Percentiles rank a stretch among this genome's conserved stretches.
Evolutionary conservation across 2,888 invertebrate species (phyloP).

Genomic region (Danaus chrysippus): DNA sequence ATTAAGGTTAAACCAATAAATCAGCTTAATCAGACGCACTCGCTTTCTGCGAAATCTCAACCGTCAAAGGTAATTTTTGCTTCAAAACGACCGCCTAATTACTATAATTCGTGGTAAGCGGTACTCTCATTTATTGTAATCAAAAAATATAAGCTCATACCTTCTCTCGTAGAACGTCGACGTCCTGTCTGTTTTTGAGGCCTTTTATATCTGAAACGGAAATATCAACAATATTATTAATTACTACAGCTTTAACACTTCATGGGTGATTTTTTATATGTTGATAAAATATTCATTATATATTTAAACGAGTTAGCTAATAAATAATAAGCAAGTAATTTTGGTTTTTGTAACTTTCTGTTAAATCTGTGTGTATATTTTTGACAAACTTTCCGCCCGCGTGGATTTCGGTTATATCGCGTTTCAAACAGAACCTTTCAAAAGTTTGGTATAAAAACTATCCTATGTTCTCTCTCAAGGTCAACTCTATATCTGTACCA

Average conservation of each 20-base stretch:
- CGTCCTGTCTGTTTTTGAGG: conserved; percentile 88
- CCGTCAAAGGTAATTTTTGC: background rate
- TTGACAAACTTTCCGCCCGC: too few species aligned
- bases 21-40: conserved; percentile 1
- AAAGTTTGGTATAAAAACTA: too few species aligned
- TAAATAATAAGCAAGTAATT: too few species aligned
- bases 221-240: conserved; percentile 6
- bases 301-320: too few species aligned
- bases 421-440: too few species aligned
- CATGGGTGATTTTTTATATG: background rate
- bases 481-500: too few species aligned
- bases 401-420: too few species aligned
- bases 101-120: background rate
- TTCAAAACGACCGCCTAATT: background rate
- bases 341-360: too few species aligned
- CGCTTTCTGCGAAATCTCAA: background rate
- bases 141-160: conserved; percentile 50
- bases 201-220: conserved; percentile 88
- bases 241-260: background rate
- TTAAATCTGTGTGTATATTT: too few species aligned
- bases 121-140: background rate
- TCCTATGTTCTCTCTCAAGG: too few species aligned
- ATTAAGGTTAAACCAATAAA: conserved; percentile 5
- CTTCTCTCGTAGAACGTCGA: conserved; percentile 94
- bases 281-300: too few species aligned